phyloP scores from a whole-genome alignment of 1,140 invertebrate genomes.

The Hylaeus anthracinus region DNA sequence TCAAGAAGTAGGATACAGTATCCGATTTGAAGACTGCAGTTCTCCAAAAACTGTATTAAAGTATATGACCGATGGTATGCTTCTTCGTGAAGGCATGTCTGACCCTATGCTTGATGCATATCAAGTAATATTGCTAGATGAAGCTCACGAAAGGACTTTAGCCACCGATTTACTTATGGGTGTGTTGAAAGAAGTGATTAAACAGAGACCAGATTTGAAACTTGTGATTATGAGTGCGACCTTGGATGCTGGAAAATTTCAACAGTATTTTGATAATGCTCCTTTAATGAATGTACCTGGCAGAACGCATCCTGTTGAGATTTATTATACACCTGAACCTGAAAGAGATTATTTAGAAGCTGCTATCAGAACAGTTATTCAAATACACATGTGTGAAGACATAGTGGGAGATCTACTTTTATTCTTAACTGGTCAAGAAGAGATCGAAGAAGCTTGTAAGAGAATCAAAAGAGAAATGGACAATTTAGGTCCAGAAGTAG shows the following conservation, averaged over 20 bases:
- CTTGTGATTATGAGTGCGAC: conserved; percentile 99
- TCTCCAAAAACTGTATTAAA: conserved; percentile 94
- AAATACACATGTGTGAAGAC: conserved; percentile 99
- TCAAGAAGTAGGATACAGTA: conserved; percentile 99
- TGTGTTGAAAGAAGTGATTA: conserved; percentile 98
- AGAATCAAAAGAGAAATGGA: conserved; percentile 98
- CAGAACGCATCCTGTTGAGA: conserved; percentile 97
- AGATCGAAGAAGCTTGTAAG: conserved; percentile 99
- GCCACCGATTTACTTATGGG: conserved; percentile 99
- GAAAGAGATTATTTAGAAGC: conserved; percentile 99
- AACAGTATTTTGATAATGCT: conserved; percentile 99
- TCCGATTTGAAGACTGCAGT: conserved; percentile 99
- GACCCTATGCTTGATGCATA: conserved; percentile 98
- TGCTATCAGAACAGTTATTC: conserved; percentile 98
- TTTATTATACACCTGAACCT: conserved; percentile 99
- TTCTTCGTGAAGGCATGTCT: conserved; percentile 99
- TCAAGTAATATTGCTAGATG: conserved; percentile 97
- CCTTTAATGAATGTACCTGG: conserved; percentile 99
- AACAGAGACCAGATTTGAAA: conserved; percentile 96
- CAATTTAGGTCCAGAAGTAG: conserved; percentile 97
- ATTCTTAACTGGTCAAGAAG: conserved; percentile 97
- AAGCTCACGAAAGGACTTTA: conserved; percentile 99
- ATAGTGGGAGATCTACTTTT: conserved; percentile 95
- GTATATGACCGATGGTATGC: conserved; percentile 99
- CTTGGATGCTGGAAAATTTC: conserved; percentile 99